These are phyloP conservation scores for Rhodophaea formosa DNA, from an alignment of 2,888 invertebrate genomes.

Conservation along the genomic window DNA sequence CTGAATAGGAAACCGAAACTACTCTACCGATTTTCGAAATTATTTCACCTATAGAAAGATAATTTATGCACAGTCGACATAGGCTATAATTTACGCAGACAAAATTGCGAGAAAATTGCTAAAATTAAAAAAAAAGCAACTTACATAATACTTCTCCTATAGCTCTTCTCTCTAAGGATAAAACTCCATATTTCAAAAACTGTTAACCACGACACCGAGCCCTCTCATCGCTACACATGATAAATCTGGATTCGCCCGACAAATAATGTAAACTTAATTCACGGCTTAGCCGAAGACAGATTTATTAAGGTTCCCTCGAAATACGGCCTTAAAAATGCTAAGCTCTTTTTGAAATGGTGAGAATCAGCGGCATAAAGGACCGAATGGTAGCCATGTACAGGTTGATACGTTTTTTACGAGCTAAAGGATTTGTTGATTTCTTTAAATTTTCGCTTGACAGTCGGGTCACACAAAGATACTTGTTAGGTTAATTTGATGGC, in stretches of 20 bases:
- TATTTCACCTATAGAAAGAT: too few species aligned
- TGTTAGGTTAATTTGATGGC: too few species aligned
- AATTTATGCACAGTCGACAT: too few species aligned
- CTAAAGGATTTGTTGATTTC: neutral
- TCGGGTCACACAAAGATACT: too few species aligned
- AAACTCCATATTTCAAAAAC: neutral
- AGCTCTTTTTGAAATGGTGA: constrained; percentile 49
- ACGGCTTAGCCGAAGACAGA: constrained; percentile 51
- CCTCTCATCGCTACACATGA: constrained; percentile 38
- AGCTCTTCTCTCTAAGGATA: neutral
- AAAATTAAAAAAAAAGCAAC: too few species aligned
- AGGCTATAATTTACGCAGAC: too few species aligned
- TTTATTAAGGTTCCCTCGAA: constrained; percentile 63
- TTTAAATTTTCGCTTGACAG: neutral
- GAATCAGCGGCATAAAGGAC: constrained; percentile 52
- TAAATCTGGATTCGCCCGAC: constrained; percentile 51
- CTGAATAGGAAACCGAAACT: too few species aligned
- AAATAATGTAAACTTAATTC: constrained; percentile 45
- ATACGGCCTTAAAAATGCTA: constrained; percentile 37
- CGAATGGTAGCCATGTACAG: constrained; percentile 42
- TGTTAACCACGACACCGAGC: constrained; percentile 9
- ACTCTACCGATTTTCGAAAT: too few species aligned
- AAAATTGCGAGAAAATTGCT: too few species aligned
- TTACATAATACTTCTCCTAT: too few species aligned
- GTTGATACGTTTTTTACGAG: constrained; percentile 45